These are phyloP conservation scores for Drosophila affinis DNA, from an alignment of 2,888 invertebrate genomes.

Conservation along the genomic window DNA sequence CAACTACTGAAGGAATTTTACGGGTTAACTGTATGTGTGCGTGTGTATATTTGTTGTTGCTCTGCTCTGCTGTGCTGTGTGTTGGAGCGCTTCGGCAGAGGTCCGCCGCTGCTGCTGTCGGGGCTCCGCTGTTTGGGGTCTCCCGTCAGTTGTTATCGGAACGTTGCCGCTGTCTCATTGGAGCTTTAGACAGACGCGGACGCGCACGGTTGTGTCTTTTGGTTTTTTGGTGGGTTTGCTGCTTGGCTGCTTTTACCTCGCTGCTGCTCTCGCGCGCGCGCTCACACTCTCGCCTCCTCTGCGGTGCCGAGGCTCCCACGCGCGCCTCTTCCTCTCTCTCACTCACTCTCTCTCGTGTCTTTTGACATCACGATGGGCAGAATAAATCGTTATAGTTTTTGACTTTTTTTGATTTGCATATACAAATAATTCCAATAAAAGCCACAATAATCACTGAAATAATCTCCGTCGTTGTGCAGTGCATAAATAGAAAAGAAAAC, in stretches of 20 bases:
- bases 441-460: not conserved
- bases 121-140: constrained; percentile 36
- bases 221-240: constrained; percentile 42
- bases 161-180: constrained; percentile 61
- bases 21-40: constrained; percentile 18
- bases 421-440: constrained; percentile 1
- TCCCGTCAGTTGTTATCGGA: constrained; percentile 72
- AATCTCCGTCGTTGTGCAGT: constrained; percentile 26
- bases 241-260: constrained; percentile 25
- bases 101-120: constrained; percentile 16
- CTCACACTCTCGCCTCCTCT: constrained; percentile 22
- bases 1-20: constrained; percentile 29
- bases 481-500: constrained; percentile 13
- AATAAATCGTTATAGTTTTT: constrained; percentile 1
- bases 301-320: constrained; percentile 60
- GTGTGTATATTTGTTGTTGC: constrained; percentile 16
- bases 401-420: not conserved
- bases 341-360: constrained; percentile 8
- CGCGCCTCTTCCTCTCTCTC: constrained; percentile 60
- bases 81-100: not conserved
- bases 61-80: constrained; percentile 8
- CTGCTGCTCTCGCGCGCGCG: constrained; percentile 32
- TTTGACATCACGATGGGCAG: constrained; percentile 11
- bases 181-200: constrained; percentile 48
- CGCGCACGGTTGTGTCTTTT: constrained; percentile 48